phyloP scores from a whole-genome alignment of 2,113 vertebrate species.

The Pangasianodon gigas region DNA sequence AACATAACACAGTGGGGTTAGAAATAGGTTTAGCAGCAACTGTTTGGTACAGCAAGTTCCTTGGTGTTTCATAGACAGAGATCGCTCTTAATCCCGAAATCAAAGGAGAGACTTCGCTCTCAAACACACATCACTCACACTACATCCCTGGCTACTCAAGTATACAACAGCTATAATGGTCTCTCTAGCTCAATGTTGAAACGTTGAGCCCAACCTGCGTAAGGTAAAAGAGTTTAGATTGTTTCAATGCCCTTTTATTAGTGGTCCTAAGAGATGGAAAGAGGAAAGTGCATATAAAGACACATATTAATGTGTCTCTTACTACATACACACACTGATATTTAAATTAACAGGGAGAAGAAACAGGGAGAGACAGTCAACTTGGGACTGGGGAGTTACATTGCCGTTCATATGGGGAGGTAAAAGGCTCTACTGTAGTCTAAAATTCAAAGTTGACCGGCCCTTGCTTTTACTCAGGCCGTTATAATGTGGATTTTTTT shows the following conservation, averaged over 20 bases:
- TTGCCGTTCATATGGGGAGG: constrained; percentile 44
- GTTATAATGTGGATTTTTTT: constrained; percentile 62
- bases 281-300: constrained; percentile 76
- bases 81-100: constrained; percentile 36
- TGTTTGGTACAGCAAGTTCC: constrained; percentile 55
- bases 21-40: constrained; percentile 57
- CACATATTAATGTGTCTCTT: constrained; percentile 26
- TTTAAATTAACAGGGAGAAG: constrained; percentile 42
- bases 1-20: constrained; percentile 45
- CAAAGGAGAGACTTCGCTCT: constrained; percentile 18
- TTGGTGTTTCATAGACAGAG: constrained; percentile 50
- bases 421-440: constrained; percentile 62
- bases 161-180: constrained; percentile 49
- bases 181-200: constrained; percentile 39
- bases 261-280: constrained; percentile 75
- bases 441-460: constrained; percentile 62
- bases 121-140: constrained; percentile 23
- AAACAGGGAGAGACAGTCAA: constrained; percentile 54
- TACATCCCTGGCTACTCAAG: constrained; percentile 43
- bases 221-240: constrained; percentile 69
- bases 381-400: constrained; percentile 41
- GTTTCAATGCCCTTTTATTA: constrained; percentile 79
- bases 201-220: constrained; percentile 54
- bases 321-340: constrained; percentile 41
- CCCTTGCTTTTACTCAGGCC: constrained; percentile 64